Base-by-base conservation (phyloP, 2,888 invertebrate species). In the Pachycephus smyrnensis region DNA sequence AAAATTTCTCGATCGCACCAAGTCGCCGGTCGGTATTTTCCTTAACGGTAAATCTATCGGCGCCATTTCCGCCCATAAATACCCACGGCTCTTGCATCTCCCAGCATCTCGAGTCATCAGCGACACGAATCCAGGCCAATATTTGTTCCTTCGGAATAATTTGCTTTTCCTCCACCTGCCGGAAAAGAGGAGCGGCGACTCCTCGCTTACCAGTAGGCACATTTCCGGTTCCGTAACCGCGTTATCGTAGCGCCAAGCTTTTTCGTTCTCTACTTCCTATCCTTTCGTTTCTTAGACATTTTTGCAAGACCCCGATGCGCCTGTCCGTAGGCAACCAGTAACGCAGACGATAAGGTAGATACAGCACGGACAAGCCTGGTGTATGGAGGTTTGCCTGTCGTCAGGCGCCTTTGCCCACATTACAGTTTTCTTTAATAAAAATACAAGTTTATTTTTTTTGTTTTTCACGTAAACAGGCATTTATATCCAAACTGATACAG, bases 91-190 rank as follows among this genome's bases (percentile, higher is more conserved):
- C 75, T 78, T 76, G 74, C 77, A 80, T 80, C 73, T 55, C 40
- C 74, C 75, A 30, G 68, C 74, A 30, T 76, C 76, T 76, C 36
- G 76, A 75, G 40, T 75, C 75, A 40, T 32, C 80, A 79, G 76
- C 78, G 80, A 15, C 40, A 40, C 40, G 40, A 40, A 15, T 40
- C 15, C 15, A 40, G 82, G 82, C 85, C 86, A 86, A 87, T 86
- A 86, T 86, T 87, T 87, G 85, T 84, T 79, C 84, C 79, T 81
- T 80, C 78, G 80, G 83, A 83, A 84, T 86, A 88, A 86, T 87
- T 88, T 87, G 86, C 84, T 86, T 87, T 87, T 86, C 84, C 83
- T 81, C 81, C 82, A 83, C 81, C 82, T 82, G 76, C 82, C 69
- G 82, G 80, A 81, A 80, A 81, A 82, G 78, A 80, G 83, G 80